These are phyloP conservation scores for Lophius piscatorius DNA, from an alignment of 2,113 vertebrate species.

Conservation along the genomic window DNA sequence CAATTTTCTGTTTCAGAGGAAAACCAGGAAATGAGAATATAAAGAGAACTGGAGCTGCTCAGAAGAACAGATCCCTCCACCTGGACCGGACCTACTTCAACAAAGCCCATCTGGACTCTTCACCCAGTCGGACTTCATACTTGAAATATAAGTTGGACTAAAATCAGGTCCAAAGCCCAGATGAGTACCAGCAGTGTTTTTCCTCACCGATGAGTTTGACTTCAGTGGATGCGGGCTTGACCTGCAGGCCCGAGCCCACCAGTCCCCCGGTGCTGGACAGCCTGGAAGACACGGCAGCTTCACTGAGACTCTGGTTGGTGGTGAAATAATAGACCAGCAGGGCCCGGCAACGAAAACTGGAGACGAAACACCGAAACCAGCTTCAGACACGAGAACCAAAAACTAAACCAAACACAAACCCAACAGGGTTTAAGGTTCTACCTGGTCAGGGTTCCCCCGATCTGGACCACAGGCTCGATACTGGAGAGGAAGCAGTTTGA, in stretches of 20 bases:
- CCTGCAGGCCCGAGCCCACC: conserved; percentile 71
- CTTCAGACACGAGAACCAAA: not conserved
- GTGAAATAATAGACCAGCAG: conserved; percentile 85
- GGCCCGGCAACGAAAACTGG: conserved; percentile 80
- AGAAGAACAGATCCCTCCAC: too few relatives aligned
- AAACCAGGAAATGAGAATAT: not conserved
- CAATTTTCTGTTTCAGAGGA: conserved; percentile 79
- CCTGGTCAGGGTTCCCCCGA: conserved; percentile 18
- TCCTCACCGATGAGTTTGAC: conserved; percentile 82
- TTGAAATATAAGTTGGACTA: too few relatives aligned
- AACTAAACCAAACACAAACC: not conserved
- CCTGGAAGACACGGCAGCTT: conserved; percentile 72
- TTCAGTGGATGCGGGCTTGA: conserved; percentile 50
- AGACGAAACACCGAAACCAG: not conserved
- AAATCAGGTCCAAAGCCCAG: too few relatives aligned
- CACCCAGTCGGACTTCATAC: too few relatives aligned
- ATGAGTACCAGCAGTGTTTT: too few relatives aligned
- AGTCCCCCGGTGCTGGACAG: conserved; percentile 66
- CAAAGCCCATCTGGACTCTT: too few relatives aligned
- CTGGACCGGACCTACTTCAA: too few relatives aligned
- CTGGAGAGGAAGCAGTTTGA: conserved; percentile 27
- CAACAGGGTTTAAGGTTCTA: conserved; percentile 13
- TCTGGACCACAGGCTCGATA: conserved; percentile 5
- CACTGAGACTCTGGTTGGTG: conserved; percentile 80
- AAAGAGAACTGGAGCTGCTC: not conserved